Conservation (phyloP, 2,797 vertebrate species). For the Podarcis lilfordi region DNA sequence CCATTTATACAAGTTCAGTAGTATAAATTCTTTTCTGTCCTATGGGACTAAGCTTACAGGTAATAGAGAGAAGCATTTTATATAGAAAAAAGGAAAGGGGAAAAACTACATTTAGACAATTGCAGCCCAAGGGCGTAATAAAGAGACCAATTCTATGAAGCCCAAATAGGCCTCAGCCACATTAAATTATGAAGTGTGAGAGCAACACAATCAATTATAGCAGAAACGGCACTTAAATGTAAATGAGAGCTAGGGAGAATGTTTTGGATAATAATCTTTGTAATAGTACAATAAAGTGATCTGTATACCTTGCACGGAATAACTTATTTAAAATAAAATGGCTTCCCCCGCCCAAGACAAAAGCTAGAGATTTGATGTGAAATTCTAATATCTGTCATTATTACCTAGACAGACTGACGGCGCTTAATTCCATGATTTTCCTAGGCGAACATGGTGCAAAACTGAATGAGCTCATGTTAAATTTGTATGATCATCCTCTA, state of each 20-base stretch:
- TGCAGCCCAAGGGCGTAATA: conserved; percentile 71
- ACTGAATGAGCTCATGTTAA: fast-evolving
- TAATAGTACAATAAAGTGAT: conserved; percentile 55
- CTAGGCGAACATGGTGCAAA: background rate
- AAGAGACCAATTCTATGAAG: conserved; percentile 71
- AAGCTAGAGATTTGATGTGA: background rate
- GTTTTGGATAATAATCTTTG: conserved; percentile 65
- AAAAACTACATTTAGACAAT: conserved; percentile 60
- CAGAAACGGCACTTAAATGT: conserved; percentile 69
- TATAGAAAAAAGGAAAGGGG: conserved; percentile 31
- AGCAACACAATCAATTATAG: conserved; percentile 71
- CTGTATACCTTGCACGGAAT: conserved; percentile 15
- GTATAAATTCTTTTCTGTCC: conserved; percentile 53
- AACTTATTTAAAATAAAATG: conserved; percentile 59
- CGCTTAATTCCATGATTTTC: conserved; percentile 53
- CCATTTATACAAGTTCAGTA: conserved; percentile 39
- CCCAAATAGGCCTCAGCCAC: conserved; percentile 54
- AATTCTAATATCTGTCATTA: conserved; percentile 18
- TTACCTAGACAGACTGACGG: conserved; percentile 30
- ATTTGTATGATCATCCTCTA: background rate
- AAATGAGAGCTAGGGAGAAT: conserved; percentile 70
- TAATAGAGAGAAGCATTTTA: conserved; percentile 60
- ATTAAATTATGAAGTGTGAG: conserved; percentile 71
- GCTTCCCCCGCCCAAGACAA: conserved; percentile 45
- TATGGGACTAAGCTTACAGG: conserved; percentile 38